Percentiles rank a stretch among this genome's conserved stretches.
These are phyloP conservation scores for Anoplophora glabripennis DNA, from an alignment of 1,140 invertebrate species.

Conservation along the genomic window DNA sequence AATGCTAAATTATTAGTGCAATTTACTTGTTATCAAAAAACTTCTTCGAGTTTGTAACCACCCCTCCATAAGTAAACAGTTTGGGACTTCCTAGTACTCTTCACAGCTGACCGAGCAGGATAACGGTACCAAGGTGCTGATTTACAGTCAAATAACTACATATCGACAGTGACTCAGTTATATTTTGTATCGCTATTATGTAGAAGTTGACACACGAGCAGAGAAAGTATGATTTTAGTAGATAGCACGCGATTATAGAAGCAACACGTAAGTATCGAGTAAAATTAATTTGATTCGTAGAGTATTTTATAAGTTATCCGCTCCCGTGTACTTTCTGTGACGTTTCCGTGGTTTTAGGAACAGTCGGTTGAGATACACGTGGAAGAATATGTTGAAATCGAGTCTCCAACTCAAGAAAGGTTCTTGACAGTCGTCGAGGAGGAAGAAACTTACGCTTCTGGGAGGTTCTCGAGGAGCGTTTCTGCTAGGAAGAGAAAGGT, in stretches of 20 bases:
- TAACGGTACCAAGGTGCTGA: too few relatives aligned
- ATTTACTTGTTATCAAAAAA: too few relatives aligned
- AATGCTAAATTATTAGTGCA: too few relatives aligned
- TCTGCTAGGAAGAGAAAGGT: constrained; percentile 19
- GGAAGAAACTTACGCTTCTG: constrained; percentile 14
- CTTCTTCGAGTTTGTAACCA: too few relatives aligned
- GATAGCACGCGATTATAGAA: neutral
- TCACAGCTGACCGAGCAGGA: too few relatives aligned
- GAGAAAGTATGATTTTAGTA: too few relatives aligned
- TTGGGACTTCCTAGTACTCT: too few relatives aligned
- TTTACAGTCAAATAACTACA: too few relatives aligned
- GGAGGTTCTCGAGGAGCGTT: constrained; percentile 18
- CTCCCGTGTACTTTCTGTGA: neutral
- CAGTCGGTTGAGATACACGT: constrained; percentile 8
- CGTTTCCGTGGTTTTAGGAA: constrained; percentile 1
- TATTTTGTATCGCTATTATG: too few relatives aligned
- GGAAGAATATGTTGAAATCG: neutral
- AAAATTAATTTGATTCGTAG: neutral
- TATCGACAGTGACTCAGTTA: too few relatives aligned
- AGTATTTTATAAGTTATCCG: neutral
- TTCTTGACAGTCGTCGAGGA: constrained; percentile 27
- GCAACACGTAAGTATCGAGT: neutral
- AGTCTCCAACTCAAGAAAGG: constrained; percentile 9
- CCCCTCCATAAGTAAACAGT: too few relatives aligned
- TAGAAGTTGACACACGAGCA: too few relatives aligned